phyloP scores from a whole-genome alignment of 2,113 vertebrate species.

The Atrichornis clamosus region DNA sequence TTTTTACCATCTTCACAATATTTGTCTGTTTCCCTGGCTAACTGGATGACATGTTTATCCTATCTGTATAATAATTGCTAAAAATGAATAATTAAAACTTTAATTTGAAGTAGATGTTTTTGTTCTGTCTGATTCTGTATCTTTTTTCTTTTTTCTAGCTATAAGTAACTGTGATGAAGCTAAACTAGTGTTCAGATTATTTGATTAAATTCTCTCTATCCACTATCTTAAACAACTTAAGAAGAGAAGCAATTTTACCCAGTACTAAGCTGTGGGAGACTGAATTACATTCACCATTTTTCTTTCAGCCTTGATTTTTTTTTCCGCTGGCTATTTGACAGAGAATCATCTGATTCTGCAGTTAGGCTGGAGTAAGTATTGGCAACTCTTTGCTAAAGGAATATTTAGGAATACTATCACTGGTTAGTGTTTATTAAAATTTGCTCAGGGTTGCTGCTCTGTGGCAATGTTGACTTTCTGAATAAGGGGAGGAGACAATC shows the following conservation, averaged over 20 bases:
- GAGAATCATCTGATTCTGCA: slow-evolving; percentile 68
- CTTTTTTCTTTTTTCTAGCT: not conserved
- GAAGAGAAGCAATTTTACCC: not conserved
- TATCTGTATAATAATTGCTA: not conserved
- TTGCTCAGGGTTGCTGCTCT: not conserved
- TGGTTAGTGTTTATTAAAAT: not conserved
- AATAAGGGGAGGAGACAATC: not conserved
- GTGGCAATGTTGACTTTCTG: not conserved
- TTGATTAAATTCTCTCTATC: not conserved
- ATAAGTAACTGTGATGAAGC: not conserved
- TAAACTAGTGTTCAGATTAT: not conserved
- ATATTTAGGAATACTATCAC: not conserved
- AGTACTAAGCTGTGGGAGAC: not conserved
- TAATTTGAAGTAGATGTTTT: not conserved
- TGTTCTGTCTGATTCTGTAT: not conserved
- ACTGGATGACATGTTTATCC: not conserved
- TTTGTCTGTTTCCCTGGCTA: not conserved
- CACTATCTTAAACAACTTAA: not conserved
- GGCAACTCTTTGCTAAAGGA: not conserved
- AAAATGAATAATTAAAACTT: not conserved
- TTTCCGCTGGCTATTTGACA: slow-evolving; percentile 93
- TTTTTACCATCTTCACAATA: not conserved
- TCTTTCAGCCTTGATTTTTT: slow-evolving; percentile 88
- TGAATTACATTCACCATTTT: not conserved
- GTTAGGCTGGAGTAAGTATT: slow-evolving; percentile 91